Conservation (phyloP, 53 echinoderm and acorn worm species). For the Luidia sarsii region DNA sequence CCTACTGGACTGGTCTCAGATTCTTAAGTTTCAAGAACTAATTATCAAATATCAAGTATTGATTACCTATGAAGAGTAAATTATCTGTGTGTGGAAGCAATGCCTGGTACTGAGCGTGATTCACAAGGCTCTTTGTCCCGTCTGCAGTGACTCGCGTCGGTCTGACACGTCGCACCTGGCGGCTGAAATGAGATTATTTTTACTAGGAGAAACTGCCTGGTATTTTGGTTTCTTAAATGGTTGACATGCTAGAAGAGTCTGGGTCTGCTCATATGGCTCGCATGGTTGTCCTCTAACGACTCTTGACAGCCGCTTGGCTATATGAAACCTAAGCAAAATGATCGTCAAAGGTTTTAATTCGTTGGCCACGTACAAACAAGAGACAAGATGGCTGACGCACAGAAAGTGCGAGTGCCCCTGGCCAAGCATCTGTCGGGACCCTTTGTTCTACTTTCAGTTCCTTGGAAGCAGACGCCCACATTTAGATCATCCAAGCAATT, state of each 20-base stretch:
- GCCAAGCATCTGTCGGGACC: conserved; percentile 1
- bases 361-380: conserved; percentile 30
- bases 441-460: conserved; percentile 11
- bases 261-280: background rate
- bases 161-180: conserved; percentile 45
- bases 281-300: conserved; percentile 34
- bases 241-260: background rate
- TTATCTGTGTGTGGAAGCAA: background rate
- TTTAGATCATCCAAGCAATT: too few species aligned
- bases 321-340: conserved; percentile 41
- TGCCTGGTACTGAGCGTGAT: background rate
- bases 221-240: background rate
- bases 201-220: background rate
- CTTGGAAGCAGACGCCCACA: background rate
- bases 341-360: conserved; percentile 39
- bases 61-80: conserved; percentile 7
- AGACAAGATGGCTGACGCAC: conserved; percentile 35
- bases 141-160: background rate
- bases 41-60: conserved; percentile 13
- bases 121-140: background rate
- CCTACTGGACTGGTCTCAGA: background rate
- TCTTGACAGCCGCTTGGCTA: conserved; percentile 36
- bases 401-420: conserved; percentile 46
- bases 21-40: background rate
- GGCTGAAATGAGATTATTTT: conserved; percentile 1